These are phyloP conservation scores for Toxostoma redivivum DNA, from an alignment of 2,113 vertebrate species.

Conservation along the genomic window DNA sequence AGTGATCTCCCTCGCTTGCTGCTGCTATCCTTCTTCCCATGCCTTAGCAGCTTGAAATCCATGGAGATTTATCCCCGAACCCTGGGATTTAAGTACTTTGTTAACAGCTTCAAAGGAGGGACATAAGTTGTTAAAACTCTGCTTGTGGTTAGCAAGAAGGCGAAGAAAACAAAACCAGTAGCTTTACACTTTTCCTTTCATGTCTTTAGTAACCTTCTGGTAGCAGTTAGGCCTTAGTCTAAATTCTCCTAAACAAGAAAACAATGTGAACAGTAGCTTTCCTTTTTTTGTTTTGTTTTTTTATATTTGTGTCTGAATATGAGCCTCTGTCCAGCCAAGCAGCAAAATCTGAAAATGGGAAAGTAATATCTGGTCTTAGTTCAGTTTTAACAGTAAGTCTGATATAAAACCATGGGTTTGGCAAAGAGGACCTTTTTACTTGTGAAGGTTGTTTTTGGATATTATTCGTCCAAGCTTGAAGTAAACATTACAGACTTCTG, in stretches of 20 bases:
- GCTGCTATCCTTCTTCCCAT: not conserved
- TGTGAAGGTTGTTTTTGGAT: not conserved
- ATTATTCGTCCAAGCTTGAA: not conserved
- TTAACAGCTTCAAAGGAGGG: fast-evolving
- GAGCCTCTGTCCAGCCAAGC: not conserved
- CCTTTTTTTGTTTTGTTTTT: not conserved
- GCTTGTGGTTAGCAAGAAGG: not conserved
- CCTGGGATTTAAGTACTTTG: not conserved
- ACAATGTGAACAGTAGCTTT: not conserved
- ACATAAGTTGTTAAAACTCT: not conserved
- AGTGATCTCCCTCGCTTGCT: fast-evolving
- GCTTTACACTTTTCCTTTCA: not conserved
- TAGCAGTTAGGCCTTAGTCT: not conserved
- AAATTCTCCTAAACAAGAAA: not conserved
- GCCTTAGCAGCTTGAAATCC: not conserved
- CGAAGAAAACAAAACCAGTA: not conserved
- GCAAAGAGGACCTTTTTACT: not conserved
- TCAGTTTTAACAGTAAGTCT: not conserved
- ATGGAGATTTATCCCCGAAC: not conserved
- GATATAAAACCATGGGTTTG: not conserved
- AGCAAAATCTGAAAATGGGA: not conserved
- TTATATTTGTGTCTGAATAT: not conserved
- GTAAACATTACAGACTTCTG: not conserved
- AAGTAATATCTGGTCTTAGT: not conserved
- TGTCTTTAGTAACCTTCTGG: not conserved